Conservation (phyloP, 2,113 vertebrate genomes). For the Hypocryptadius cinnamomeus region DNA sequence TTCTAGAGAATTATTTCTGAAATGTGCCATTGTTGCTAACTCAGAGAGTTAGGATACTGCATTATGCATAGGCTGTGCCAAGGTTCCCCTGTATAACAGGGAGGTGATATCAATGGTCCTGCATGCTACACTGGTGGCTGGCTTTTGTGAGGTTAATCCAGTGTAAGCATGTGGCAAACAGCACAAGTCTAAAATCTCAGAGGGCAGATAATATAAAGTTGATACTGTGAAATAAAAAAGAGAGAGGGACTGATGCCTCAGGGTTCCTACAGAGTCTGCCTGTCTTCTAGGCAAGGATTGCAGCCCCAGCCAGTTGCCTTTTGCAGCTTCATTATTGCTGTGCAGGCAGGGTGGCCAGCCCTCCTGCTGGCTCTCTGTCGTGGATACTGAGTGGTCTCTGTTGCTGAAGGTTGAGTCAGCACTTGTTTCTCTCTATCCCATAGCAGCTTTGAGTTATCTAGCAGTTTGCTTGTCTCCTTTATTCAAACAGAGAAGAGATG, state of each 20-base stretch:
- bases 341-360: background rate
- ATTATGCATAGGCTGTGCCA: background rate
- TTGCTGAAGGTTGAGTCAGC: background rate
- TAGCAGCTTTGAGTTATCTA: background rate
- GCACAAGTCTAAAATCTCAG: background rate
- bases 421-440: background rate
- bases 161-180: background rate
- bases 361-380: background rate
- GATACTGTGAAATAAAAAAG: background rate
- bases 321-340: background rate
- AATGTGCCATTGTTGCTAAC: background rate
- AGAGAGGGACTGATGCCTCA: background rate
- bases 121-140: background rate
- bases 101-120: background rate
- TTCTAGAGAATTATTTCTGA: background rate
- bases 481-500: background rate
- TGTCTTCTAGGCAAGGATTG: background rate
- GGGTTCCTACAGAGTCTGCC: background rate
- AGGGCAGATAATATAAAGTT: background rate
- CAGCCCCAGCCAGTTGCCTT: background rate
- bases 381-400: background rate
- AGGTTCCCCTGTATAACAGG: background rate
- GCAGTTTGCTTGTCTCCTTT: background rate
- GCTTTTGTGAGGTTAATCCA: background rate
- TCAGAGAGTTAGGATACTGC: background rate